Base-by-base conservation (phyloP, 2,888 invertebrate genomes). In the Amblyjoppa fuscipennis region DNA sequence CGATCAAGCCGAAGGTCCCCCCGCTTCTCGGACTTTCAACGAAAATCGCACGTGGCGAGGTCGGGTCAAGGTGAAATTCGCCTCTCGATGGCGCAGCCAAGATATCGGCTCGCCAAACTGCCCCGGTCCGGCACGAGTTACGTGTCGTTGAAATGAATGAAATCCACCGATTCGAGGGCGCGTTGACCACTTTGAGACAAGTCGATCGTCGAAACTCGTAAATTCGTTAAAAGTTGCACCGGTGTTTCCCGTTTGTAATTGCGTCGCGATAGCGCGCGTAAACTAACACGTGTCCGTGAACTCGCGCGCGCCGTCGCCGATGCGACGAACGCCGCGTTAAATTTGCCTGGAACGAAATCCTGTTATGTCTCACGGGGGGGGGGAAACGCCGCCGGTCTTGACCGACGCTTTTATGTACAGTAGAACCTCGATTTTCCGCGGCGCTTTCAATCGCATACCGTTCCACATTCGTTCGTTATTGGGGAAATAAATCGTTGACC, bases 241-340 rank as follows among this genome's bases (percentile, higher is more conserved):
- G 81, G 84, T 84, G 81, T 84, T 84, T 84, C 84, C 77, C 74
- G 84, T 84, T 84, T 81, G 41, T 71, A 73, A 28, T 71, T 64
- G 59, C 76, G 66, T 81, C 71, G 25, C 59, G 25, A 11, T 59
- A 59, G 5, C 59, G 28, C 4, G 59, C 49, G 11, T 70, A 59
- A 45, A 59, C 34, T 2, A 51, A 51, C 45, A 51, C 45, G 13
- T 31, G 75, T 41, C 45, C 71, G 53, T 82, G 77, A 71, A 66
- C 71, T 31, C 71, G 64, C 28, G 5, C 51, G 51, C 51, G n/a
- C 51, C n/a, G 41, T 41, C 45, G 61, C n/a, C 34, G 61, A 64
- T 64, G 34, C 31, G 34, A 31, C 49, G 59, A 20, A 38, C 68
- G 69, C 16, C 1, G 34, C 25, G 76, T 45, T 45, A 20, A 81